Conservation (phyloP, 2,888 invertebrate genomes). For the Leptodirus hochenwartii region DNA sequence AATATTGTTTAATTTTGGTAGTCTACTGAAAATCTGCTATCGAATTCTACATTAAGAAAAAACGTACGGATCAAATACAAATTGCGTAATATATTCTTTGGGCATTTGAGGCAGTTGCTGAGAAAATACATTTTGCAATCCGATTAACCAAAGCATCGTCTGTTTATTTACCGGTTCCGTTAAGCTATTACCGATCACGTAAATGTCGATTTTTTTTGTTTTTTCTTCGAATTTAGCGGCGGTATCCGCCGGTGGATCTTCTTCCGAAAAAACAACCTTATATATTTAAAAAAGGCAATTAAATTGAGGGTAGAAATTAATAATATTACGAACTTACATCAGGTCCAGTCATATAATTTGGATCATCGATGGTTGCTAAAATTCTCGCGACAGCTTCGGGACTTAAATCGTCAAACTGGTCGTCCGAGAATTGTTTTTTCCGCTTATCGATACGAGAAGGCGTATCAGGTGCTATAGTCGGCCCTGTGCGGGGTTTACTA, state of each 20-base stretch:
- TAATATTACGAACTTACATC: slow-evolving; percentile 34
- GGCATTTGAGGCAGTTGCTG: slow-evolving; percentile 96
- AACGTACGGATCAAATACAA: slow-evolving; percentile 83
- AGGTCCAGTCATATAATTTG: slow-evolving; percentile 67
- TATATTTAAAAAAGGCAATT: background rate
- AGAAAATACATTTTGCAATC: slow-evolving; percentile 86
- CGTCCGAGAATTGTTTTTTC: slow-evolving; percentile 25
- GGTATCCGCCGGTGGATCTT: slow-evolving; percentile 69
- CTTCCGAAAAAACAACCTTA: slow-evolving; percentile 58
- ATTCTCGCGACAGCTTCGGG: slow-evolving; percentile 66
- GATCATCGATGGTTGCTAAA: slow-evolving; percentile 65
- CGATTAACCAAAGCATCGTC: slow-evolving; percentile 84
- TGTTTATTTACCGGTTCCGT: slow-evolving; percentile 73
- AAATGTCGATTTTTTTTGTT: slow-evolving; percentile 77
- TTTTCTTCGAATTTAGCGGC: slow-evolving; percentile 81
- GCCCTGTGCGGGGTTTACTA: slow-evolving; percentile 11
- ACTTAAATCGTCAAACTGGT: slow-evolving; percentile 51
- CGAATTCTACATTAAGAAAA: background rate
- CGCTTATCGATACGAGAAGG: slow-evolving; percentile 25
- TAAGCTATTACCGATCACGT: slow-evolving; percentile 84
- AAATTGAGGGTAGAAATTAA: slow-evolving; percentile 1
- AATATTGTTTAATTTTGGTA: slow-evolving; percentile 3
- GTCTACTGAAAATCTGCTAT: slow-evolving; percentile 2
- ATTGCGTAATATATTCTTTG: slow-evolving; percentile 86
- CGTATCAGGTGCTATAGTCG: slow-evolving; percentile 12